These are phyloP conservation scores for Drosophila differens DNA, from an alignment of 2,888 invertebrate species.

Conservation along the genomic window DNA sequence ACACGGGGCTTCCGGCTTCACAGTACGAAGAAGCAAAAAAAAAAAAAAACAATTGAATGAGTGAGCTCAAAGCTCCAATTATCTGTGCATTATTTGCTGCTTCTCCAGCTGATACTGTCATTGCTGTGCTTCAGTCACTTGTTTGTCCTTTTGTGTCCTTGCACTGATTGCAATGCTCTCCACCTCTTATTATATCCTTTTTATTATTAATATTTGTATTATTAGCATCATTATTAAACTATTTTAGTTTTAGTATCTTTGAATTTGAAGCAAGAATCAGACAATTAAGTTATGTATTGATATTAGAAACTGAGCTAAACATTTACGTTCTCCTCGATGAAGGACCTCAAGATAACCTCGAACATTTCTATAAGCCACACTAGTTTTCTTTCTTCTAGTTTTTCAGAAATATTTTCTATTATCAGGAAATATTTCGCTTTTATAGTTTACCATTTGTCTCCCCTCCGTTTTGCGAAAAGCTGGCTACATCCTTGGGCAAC, in stretches of 20 bases:
- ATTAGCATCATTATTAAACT: background rate
- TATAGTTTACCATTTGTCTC: too few species aligned
- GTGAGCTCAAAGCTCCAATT: constrained; percentile 31
- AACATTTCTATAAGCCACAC: too few species aligned
- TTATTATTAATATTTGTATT: background rate
- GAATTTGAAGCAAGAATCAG: background rate
- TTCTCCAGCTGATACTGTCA: constrained; percentile 6
- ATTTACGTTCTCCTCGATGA: background rate
- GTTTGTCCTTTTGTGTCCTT: constrained; percentile 31
- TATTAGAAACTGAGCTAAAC: background rate
- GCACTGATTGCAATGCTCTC: too few species aligned
- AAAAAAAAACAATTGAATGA: background rate
- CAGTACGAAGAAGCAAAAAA: background rate
- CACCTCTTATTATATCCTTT: background rate
- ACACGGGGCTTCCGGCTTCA: constrained; percentile 1
- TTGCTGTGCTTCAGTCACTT: constrained; percentile 6
- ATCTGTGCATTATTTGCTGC: constrained; percentile 53
- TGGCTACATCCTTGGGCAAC: too few species aligned
- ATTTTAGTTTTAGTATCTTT: background rate
- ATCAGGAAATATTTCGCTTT: too few species aligned
- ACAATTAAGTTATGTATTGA: background rate
- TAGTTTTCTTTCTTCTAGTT: too few species aligned
- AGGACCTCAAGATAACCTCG: background rate
- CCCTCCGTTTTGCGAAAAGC: too few species aligned
- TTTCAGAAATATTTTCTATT: too few species aligned